Evolutionary conservation across 2,888 invertebrate genomes (phyloP).

Genomic region (Dione vanillae): DNA sequence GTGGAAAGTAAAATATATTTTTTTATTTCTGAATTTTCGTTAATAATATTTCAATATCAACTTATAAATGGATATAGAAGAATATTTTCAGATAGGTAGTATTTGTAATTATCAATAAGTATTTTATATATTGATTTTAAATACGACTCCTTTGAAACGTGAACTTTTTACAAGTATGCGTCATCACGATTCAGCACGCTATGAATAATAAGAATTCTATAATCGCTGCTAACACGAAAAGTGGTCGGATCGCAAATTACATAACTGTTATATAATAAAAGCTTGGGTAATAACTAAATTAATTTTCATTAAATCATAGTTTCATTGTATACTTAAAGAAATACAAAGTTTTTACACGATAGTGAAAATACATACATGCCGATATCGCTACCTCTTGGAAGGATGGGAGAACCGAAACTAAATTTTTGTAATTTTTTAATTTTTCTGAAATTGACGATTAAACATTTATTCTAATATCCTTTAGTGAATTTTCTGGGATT

Average conservation of each 20-base stretch:
- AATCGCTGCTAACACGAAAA: constrained; percentile 10
- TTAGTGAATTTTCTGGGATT: too few relatives aligned
- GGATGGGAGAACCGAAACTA: too few relatives aligned
- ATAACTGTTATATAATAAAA: background rate
- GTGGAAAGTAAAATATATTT: too few relatives aligned
- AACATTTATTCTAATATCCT: too few relatives aligned
- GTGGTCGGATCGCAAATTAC: background rate
- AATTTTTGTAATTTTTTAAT: too few relatives aligned
- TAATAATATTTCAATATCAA: background rate
- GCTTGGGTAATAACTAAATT: background rate
- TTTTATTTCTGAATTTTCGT: background rate
- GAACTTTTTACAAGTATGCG: constrained; percentile 30
- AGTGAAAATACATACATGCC: too few relatives aligned
- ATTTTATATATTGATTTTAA: constrained; percentile 6
- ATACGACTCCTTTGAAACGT: constrained; percentile 19
- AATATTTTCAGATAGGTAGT: background rate
- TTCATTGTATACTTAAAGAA: too few relatives aligned
- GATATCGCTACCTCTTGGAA: too few relatives aligned
- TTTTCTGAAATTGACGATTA: too few relatives aligned
- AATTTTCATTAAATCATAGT: background rate
- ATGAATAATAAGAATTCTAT: constrained; percentile 27
- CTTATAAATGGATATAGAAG: background rate
- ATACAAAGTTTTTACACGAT: too few relatives aligned
- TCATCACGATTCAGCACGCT: constrained; percentile 26
- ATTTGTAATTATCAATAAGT: background rate